These are phyloP conservation scores for Drosophila picticornis DNA, from an alignment of 2,888 invertebrate species.

Conservation along the genomic window DNA sequence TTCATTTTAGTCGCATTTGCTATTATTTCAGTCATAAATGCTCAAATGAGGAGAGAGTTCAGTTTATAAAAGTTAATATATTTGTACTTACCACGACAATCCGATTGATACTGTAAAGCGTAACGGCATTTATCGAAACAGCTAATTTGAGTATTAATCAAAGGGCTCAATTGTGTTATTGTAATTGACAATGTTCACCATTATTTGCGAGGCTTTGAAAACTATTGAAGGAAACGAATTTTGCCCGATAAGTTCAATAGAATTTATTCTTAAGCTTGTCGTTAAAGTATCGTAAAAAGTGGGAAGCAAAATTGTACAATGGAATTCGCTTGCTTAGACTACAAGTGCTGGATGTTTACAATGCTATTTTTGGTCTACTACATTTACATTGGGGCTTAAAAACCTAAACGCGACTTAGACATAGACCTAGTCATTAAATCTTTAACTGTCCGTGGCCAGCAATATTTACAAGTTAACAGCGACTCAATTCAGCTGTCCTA, in stretches of 20 bases:
- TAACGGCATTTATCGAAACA: background rate
- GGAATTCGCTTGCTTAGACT: conserved; percentile 68
- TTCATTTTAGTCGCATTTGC: background rate
- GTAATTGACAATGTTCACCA: background rate
- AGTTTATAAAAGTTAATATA: background rate
- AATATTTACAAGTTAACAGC: conserved; percentile 60
- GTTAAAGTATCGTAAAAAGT: conserved; percentile 56
- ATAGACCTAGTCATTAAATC: conserved; percentile 41
- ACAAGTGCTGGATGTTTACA: conserved; percentile 61
- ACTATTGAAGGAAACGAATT: background rate
- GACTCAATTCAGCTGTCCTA: conserved; percentile 66
- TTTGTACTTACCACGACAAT: background rate
- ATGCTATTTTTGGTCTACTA: conserved; percentile 81
- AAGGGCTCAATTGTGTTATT: too few relatives aligned
- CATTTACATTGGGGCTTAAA: conserved; percentile 64
- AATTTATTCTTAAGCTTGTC: conserved; percentile 54
- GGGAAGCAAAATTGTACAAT: conserved; percentile 75
- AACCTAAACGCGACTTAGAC: conserved; percentile 53
- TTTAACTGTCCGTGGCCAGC: conserved; percentile 45
- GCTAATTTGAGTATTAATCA: background rate
- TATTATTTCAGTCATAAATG: background rate
- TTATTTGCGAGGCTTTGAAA: background rate
- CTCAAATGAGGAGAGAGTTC: background rate
- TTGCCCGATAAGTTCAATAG: conserved; percentile 25
- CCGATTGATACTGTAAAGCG: background rate